A percentile compares a stretch with the other conserved stretches of the same genome.
phyloP scores from a whole-genome alignment of 2,888 invertebrate genomes.

The Cybosia mesomella region DNA sequence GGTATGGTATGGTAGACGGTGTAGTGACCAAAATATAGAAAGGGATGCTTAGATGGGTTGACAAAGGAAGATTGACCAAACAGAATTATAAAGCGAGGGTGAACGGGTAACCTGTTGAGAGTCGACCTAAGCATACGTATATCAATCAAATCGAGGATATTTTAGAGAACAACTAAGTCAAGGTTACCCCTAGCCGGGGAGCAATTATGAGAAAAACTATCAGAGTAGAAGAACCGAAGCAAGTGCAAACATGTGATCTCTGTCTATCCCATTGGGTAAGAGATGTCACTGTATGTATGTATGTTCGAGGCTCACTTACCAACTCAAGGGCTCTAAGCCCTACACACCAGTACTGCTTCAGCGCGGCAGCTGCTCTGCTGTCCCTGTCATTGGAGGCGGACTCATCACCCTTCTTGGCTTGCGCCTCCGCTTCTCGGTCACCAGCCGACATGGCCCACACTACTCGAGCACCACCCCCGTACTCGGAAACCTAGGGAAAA shows the following conservation, averaged over 20 bases:
- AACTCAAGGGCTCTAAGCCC: conserved; percentile 88
- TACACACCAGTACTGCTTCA: conserved; percentile 87
- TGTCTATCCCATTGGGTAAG: neutral
- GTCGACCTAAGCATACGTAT: too few species aligned
- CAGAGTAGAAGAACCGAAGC: neutral
- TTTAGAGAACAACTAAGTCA: neutral
- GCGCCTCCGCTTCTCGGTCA: conserved; percentile 86
- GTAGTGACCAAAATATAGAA: too few species aligned
- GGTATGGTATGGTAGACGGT: too few species aligned
- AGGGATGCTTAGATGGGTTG: too few species aligned
- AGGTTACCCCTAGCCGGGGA: neutral
- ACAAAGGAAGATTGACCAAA: too few species aligned
- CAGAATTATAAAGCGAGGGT: neutral
- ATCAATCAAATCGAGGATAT: too few species aligned
- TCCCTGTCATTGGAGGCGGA: conserved; percentile 71
- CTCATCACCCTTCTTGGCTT: conserved; percentile 84
- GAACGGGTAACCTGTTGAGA: too few species aligned
- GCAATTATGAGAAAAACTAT: neutral
- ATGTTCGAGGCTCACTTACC: conserved; percentile 77
- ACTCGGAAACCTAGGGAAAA: conserved; percentile 79
- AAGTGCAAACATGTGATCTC: neutral
- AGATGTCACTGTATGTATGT: neutral
- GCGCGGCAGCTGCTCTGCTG: conserved; percentile 72
- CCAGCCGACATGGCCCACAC: conserved; percentile 89
- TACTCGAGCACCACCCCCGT: conserved; percentile 84